A percentile compares a stretch with the other conserved stretches of the same genome.
Evolutionary conservation across 2,113 vertebrate genomes (phyloP).

Genomic region (Mesocricetus auratus): DNA sequence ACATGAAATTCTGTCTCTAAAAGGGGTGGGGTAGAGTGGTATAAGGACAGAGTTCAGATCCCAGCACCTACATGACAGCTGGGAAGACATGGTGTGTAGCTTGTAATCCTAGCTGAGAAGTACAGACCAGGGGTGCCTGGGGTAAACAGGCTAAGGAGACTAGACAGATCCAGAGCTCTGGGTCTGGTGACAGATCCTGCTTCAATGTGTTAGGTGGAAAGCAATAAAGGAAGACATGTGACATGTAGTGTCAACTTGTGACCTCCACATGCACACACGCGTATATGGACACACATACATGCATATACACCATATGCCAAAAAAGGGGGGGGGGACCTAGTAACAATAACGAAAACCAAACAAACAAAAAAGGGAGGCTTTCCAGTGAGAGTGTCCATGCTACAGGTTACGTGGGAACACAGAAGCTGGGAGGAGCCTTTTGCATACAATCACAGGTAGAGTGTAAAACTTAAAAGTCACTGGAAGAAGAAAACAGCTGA

Average conservation of each 20-base stretch:
- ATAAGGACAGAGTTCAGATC: background rate
- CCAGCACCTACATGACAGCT: background rate
- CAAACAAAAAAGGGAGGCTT: background rate
- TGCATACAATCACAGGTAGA: background rate
- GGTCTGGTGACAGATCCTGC: background rate
- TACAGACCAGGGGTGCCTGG: background rate
- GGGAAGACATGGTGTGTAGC: background rate
- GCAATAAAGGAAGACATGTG: background rate
- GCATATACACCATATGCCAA: background rate
- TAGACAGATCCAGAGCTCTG: background rate
- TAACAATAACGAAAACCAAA: background rate
- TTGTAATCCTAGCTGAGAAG: too few relatives aligned
- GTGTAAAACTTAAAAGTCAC: background rate
- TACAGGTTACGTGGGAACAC: background rate
- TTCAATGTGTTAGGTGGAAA: background rate
- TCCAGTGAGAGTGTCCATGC: background rate
- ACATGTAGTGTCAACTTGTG: background rate
- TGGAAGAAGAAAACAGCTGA: background rate
- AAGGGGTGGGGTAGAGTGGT: background rate
- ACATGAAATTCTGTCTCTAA: background rate
- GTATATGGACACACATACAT: background rate
- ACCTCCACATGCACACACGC: background rate
- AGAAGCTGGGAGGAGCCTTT: background rate
- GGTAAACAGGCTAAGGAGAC: background rate
- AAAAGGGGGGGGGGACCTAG: background rate